Conservation (phyloP, 2,797 vertebrate genomes). For the Aplochiton taeniatus region DNA sequence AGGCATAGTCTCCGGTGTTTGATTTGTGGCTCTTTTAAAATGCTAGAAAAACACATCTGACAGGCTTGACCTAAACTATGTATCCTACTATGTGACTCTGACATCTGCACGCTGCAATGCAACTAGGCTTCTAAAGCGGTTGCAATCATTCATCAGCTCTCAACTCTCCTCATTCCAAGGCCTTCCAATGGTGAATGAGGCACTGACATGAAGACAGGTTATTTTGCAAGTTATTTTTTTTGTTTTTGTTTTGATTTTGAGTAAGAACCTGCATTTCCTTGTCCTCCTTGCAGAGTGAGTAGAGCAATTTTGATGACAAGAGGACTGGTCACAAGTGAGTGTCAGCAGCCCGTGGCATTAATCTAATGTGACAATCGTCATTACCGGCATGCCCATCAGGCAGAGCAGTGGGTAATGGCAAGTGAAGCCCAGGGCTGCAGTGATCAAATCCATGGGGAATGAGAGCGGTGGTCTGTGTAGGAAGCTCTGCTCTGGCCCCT, state of each 20-base stretch:
- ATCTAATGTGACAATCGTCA: constrained; percentile 60
- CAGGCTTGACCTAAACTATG: too few relatives aligned
- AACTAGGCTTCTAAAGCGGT: constrained; percentile 13
- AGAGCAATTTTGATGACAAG: constrained; percentile 49
- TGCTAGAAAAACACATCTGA: too few relatives aligned
- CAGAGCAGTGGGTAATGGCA: constrained; percentile 37
- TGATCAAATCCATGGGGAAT: constrained; percentile 9
- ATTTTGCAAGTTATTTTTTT: constrained; percentile 40
- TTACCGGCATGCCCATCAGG: constrained; percentile 46
- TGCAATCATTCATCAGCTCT: constrained; percentile 14
- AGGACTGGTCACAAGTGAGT: constrained; percentile 28
- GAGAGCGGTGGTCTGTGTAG: constrained; percentile 34
- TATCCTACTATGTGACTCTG: too few relatives aligned
- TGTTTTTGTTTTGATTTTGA: background rate
- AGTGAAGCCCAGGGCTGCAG: constrained; percentile 44
- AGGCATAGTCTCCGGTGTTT: too few relatives aligned
- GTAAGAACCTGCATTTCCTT: constrained; percentile 15
- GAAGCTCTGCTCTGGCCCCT: constrained; percentile 23
- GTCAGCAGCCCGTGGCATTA: constrained; percentile 36
- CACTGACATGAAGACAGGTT: constrained; percentile 30
- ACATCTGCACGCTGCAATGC: too few relatives aligned
- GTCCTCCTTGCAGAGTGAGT: constrained; percentile 30
- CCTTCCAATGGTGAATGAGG: constrained; percentile 10
- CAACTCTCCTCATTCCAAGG: constrained; percentile 28
- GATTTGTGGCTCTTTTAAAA: too few relatives aligned